Evolutionary conservation across 2,113 vertebrate genomes (phyloP).

Genomic region (Siniperca knerii): DNA sequence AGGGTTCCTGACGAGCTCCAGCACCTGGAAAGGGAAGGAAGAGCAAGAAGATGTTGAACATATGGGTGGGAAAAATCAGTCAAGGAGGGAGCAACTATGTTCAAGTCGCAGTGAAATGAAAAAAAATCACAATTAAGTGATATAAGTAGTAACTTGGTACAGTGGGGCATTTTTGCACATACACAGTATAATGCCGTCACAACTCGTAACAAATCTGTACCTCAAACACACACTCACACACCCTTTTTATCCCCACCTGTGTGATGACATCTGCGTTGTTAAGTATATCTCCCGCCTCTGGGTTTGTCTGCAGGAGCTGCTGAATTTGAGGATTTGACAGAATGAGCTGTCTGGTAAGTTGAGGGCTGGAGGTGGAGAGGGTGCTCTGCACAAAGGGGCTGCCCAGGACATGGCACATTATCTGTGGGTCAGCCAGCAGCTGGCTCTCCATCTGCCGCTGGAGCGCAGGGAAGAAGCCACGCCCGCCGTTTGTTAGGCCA

Average conservation of each 20-base stretch:
- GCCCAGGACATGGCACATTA: constrained; percentile 49
- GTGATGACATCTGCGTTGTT: constrained; percentile 52
- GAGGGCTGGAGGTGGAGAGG: constrained; percentile 55
- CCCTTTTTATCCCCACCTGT: constrained; percentile 25
- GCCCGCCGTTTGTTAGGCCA: constrained; percentile 18
- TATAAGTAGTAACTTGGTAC: too few relatives aligned
- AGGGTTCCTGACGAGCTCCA: constrained; percentile 58
- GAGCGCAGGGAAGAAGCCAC: constrained; percentile 48
- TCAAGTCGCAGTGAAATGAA: background rate
- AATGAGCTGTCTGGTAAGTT: constrained; percentile 56
- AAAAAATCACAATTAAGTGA: background rate
- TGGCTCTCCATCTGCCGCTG: constrained; percentile 65
- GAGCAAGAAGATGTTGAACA: background rate
- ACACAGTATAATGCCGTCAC: too few relatives aligned
- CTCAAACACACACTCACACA: background rate
- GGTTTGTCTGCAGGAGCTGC: constrained; percentile 62
- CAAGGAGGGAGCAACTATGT: background rate
- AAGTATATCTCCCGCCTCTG: constrained; percentile 56
- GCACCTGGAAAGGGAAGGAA: constrained; percentile 40
- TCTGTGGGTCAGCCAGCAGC: constrained; percentile 56
- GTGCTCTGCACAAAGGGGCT: constrained; percentile 54
- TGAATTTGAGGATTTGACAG: constrained; percentile 62
- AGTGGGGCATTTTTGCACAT: background rate
- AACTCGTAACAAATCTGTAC: background rate
- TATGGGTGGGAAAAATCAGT: background rate